Conservation (phyloP, 1,140 invertebrate genomes). For the Galleria mellonella region DNA sequence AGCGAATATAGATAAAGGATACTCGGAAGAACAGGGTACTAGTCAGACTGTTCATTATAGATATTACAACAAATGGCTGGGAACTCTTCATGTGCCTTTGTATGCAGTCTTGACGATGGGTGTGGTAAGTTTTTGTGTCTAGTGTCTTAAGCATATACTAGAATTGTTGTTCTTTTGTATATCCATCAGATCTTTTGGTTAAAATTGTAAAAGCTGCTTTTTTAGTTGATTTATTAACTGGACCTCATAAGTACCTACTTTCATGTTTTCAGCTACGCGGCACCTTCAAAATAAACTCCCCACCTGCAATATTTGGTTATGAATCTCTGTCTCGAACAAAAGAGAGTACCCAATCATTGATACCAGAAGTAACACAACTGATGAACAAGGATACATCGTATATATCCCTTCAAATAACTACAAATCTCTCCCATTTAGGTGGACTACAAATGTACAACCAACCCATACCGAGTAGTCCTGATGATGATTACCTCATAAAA, state of each 20-base stretch:
- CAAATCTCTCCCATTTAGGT: constrained; percentile 43
- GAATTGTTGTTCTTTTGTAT: neutral
- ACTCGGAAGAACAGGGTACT: constrained; percentile 22
- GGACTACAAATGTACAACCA: constrained; percentile 38
- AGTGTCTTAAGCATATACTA: no score
- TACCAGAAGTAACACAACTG: constrained; percentile 39
- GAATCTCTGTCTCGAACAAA: constrained; percentile 27
- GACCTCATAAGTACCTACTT: no score
- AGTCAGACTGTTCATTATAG: constrained; percentile 30
- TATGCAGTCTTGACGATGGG: constrained; percentile 41
- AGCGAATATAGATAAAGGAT: constrained; percentile 20
- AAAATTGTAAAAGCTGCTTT: neutral
- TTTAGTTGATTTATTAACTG: neutral
- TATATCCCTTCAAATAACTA: constrained; percentile 41
- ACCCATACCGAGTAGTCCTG: constrained; percentile 27
- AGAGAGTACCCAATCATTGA: constrained; percentile 21
- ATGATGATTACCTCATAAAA: constrained; percentile 41
- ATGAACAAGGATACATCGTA: constrained; percentile 46
- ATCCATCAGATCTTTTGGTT: neutral
- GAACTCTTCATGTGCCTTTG: constrained; percentile 39
- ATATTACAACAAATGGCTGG: constrained; percentile 50
- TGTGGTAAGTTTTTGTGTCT: constrained; percentile 24
- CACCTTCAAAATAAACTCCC: constrained; percentile 45
- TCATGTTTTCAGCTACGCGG: constrained; percentile 42
- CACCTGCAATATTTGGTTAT: constrained; percentile 54